Percentiles rank a stretch among this genome's conserved stretches.
These are phyloP conservation scores for Gymnothorax reevesii DNA, from an alignment of 2,797 vertebrate species.

Conservation along the genomic window DNA sequence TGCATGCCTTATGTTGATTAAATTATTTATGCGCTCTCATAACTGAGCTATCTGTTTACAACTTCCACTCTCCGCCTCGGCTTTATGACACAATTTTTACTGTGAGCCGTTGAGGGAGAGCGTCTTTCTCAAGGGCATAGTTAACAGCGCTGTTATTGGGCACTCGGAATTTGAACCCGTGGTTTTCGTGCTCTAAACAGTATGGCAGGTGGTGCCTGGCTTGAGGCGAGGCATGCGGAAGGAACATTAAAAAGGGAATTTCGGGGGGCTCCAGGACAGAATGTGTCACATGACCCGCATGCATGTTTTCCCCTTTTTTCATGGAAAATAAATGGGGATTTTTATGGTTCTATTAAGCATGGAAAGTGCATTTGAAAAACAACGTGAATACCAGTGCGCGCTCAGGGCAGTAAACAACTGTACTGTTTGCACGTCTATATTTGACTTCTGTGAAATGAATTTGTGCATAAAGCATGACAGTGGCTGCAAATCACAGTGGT, in stretches of 20 bases:
- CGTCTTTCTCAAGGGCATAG: neutral
- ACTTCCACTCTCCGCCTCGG: neutral
- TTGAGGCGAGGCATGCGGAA: neutral
- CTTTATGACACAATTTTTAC: neutral
- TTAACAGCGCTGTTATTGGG: neutral
- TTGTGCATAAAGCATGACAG: neutral
- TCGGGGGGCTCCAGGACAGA: neutral
- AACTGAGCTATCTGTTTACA: neutral
- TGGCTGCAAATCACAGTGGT: neutral
- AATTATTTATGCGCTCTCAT: neutral
- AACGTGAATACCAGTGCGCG: neutral
- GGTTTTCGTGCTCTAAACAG: neutral
- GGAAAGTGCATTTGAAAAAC: neutral
- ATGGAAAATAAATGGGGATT: neutral
- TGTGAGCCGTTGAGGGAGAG: neutral
- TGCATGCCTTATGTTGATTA: neutral
- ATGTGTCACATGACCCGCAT: neutral
- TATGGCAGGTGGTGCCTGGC: neutral
- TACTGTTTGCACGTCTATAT: neutral
- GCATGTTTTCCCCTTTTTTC: neutral
- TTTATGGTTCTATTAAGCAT: neutral
- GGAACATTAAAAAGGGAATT: neutral
- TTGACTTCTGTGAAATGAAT: neutral
- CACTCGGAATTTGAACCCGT: neutral
- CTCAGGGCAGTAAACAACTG: neutral